phyloP scores from a whole-genome alignment of 2,113 vertebrate genomes.

The Garra rufa region DNA sequence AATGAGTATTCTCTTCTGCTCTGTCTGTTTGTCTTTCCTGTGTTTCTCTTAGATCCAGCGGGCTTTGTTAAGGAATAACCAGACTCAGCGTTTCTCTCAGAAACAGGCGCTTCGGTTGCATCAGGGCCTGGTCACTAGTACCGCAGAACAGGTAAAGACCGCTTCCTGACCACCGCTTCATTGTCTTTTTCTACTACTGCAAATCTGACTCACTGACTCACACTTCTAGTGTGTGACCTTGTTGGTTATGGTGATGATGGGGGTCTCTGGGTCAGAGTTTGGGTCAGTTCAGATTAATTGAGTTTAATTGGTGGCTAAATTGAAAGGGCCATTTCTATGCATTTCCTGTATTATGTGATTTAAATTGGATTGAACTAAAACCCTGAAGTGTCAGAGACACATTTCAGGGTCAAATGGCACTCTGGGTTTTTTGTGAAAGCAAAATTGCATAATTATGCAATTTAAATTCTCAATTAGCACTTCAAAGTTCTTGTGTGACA shows the following conservation, averaged over 20 bases:
- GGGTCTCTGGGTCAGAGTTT: background rate
- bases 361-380: background rate
- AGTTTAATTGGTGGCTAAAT: background rate
- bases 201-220: background rate
- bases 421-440: background rate
- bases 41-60: constrained; percentile 83
- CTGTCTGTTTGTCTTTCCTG: background rate
- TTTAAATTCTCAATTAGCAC: background rate
- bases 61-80: constrained; percentile 88
- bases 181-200: background rate
- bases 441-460: background rate
- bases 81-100: constrained; percentile 87
- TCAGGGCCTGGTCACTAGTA: constrained; percentile 90
- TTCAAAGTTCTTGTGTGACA: background rate
- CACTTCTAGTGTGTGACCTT: background rate
- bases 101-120: constrained; percentile 90
- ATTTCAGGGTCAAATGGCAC: background rate
- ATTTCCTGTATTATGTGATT: background rate
- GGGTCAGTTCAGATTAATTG: background rate
- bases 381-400: background rate
- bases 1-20: constrained; percentile 22
- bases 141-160: constrained; percentile 83
- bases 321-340: background rate
- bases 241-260: background rate
- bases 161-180: background rate